Evolutionary conservation across 2,113 vertebrate species (phyloP).

Genomic region (Himantopus leucocephalus): DNA sequence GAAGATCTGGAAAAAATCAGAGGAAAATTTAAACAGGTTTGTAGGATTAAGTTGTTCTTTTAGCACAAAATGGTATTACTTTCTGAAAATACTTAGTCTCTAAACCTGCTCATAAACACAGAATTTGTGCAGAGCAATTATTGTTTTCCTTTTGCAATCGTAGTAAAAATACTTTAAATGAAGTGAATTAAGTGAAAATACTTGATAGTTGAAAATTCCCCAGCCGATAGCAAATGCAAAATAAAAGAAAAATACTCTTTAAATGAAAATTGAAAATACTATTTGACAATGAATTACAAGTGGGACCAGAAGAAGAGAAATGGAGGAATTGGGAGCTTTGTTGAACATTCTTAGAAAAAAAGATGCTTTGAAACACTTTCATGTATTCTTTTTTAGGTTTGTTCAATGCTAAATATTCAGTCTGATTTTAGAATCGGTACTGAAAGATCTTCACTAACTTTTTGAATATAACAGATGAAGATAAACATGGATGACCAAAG

Average conservation of each 20-base stretch:
- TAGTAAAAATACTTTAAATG: background rate
- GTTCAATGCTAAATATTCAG: slow-evolving; percentile 78
- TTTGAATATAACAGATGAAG: slow-evolving; percentile 68
- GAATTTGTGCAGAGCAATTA: background rate
- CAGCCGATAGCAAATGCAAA: background rate
- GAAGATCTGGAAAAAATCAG: slow-evolving; percentile 84
- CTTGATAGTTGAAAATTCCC: background rate
- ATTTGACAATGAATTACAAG: background rate
- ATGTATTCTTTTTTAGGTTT: slow-evolving; percentile 73
- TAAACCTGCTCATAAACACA: background rate
- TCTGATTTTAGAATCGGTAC: slow-evolving; percentile 60
- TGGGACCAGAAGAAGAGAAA: background rate
- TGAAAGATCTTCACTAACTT: slow-evolving; percentile 66
- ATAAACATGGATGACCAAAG: slow-evolving; percentile 23
- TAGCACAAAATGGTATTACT: background rate
- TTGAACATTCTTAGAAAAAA: background rate
- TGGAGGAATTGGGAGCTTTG: background rate
- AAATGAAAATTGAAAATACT: background rate
- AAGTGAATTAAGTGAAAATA: background rate
- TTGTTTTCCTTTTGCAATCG: background rate
- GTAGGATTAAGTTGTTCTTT: slow-evolving; percentile 36
- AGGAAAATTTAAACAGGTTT: slow-evolving; percentile 91
- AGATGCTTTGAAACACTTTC: background rate
- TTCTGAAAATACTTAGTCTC: background rate
- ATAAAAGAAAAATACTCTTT: background rate